phyloP scores from a whole-genome alignment of 2,113 vertebrate species.

The Todiramphus saurophagus region DNA sequence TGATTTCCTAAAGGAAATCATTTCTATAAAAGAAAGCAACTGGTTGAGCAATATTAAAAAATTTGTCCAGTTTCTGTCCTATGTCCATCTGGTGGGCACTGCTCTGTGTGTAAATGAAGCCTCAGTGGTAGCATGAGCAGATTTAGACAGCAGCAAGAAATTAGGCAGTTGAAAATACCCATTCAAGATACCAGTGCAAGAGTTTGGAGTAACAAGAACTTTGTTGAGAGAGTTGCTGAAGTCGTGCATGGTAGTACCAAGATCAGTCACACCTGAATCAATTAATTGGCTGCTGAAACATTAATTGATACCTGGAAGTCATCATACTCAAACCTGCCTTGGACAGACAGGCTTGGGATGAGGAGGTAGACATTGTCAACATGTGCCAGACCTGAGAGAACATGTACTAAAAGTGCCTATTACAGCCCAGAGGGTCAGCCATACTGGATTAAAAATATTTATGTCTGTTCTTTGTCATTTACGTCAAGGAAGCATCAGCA shows the following conservation, averaged over 20 bases:
- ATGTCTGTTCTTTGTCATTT: not conserved
- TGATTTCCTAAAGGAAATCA: not conserved
- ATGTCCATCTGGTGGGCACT: not conserved
- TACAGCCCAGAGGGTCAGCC: not conserved
- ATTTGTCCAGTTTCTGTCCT: not conserved
- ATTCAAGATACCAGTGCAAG: not conserved
- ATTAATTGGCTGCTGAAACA: not conserved
- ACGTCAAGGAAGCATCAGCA: not conserved
- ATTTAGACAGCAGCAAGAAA: not conserved
- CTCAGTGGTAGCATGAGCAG: not conserved
- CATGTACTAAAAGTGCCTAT: rapidly evolving
- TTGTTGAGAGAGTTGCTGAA: not conserved
- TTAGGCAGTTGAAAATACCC: not conserved
- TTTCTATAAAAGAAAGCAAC: not conserved
- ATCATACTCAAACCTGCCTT: not conserved
- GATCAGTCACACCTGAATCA: not conserved
- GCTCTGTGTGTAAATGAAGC: not conserved
- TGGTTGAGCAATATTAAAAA: not conserved
- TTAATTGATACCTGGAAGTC: not conserved
- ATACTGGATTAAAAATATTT: not conserved
- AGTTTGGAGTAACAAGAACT: not conserved
- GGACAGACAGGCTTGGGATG: not conserved
- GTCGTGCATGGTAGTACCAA: rapidly evolving
- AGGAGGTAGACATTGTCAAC: not conserved
- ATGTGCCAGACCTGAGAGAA: not conserved